Evolutionary conservation across 2,888 invertebrate species (phyloP), one percentile per base, ranked within the genome.

Genomic region (Amaurobius ferox): DNA sequence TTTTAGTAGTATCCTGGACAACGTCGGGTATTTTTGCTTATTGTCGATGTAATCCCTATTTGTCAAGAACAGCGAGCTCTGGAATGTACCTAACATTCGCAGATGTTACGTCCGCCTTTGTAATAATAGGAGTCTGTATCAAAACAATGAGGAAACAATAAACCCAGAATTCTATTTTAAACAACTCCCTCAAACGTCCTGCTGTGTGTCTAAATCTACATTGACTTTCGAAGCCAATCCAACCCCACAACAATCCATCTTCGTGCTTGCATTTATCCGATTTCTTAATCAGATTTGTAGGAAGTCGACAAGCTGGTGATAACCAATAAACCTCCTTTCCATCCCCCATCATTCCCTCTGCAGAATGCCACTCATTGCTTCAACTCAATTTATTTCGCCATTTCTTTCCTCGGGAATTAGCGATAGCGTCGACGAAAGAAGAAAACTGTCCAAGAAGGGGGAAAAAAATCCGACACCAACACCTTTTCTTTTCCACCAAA

Each of bases 371-470:
- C 40, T 76, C 76, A 66, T 67, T 78, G 61, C 77, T 55, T 40
- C 68, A 35, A 76, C 66, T 68, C 68, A 78, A 78, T 68, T 55
- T 68, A 68, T 78, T 67, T 79, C 44, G 23, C 62, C 29, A 48
- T 55, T 48, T 32, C 73, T 55, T 26, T 44, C 30, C 28, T 13
- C 28, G 48, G 39, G 44, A 80, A 80, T 73, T 80, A 73, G 64
- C 72, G 79, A 80, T 80, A 80, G 73, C 72, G 79, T 73, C 67
- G n/a, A 26, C 32, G n/a, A 55, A 19, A 19, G 67, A 35, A 67
- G 73, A 73, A 73, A 73, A 48, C 48, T 9, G 39, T 16, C 26
- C 13, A 35, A 67, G 13, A 19, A 30, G 35, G 40, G 16, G 9
- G 39, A 64, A 39, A 9, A 39, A 39, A 32, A n/a, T n/a, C 2